A percentile compares a stretch with the other conserved stretches of the same genome.
These are phyloP conservation scores for Falco peregrinus DNA, from an alignment of 2,797 vertebrate species.

Conservation along the genomic window DNA sequence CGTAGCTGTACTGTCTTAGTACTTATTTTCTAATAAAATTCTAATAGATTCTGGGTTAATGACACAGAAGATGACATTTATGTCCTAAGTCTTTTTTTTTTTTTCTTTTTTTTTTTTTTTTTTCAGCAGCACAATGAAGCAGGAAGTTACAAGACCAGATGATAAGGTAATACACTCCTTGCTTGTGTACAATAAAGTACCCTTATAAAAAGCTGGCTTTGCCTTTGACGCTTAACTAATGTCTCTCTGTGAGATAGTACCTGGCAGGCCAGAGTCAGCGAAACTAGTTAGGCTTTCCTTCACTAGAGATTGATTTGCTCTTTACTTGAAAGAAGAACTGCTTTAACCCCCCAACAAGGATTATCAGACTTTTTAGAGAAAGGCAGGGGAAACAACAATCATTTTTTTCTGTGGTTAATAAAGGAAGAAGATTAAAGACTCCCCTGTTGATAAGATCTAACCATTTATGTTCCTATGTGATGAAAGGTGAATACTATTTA, in stretches of 20 bases:
- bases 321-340: not conserved
- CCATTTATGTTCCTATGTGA: constrained; percentile 34
- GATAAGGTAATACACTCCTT: constrained; percentile 33
- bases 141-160: constrained; percentile 44
- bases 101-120: not conserved
- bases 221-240: constrained; percentile 6
- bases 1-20: constrained; percentile 52
- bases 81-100: not conserved
- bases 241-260: not conserved
- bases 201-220: not conserved
- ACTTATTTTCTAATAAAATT: constrained; percentile 70
- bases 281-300: constrained; percentile 16
- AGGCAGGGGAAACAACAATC: not conserved
- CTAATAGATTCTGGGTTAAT: constrained; percentile 69
- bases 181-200: not conserved
- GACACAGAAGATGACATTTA: constrained; percentile 64
- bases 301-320: not conserved
- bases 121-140: constrained; percentile 24
- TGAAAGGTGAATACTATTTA: constrained; percentile 62
- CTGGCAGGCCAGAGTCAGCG: not conserved
- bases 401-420: constrained; percentile 19
- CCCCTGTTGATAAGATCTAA: constrained; percentile 43
- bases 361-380: not conserved
- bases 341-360: not conserved
- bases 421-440: constrained; percentile 47